Evolutionary conservation across 2,888 invertebrate genomes (phyloP), one percentile per base, ranked within the genome.

Genomic region (Andrena camellia): DNA sequence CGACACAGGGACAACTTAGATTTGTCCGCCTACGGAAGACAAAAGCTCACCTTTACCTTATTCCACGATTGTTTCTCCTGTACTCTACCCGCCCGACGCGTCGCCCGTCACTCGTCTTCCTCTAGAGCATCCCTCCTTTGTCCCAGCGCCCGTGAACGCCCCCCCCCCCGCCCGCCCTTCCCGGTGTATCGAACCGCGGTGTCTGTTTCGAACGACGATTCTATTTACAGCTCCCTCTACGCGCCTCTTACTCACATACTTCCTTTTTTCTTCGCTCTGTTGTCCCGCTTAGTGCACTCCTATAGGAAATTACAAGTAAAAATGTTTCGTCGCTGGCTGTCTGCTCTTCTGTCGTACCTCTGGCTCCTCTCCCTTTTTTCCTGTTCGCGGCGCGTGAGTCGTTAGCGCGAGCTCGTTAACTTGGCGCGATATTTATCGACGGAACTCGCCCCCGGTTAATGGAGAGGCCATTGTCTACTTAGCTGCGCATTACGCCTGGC

Each of bases 41-140:
- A 79, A 81, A 75, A 77, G 80, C 80, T 80, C 76, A 66, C 79
- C 66, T 86, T 84, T 77, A 81, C 84, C 84, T 85, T 86, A 84
- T 79, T 77, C 81, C 52, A 66, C 78, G 71, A 86, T 85, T 82
- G 81, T 85, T 77, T 83, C 75, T 75, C 78, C 33, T 35, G 8
- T 6, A 13, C 4, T 2, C 5, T 17, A 23, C n/a, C 13, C 8
- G 31, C 29, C 13, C 33, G 2, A 17, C 20, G 8, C 26, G 57
- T n/a, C 20, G 31, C 29, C 6, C 10, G 4, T 29, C 60, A 10
- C 31, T 20, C 31, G 62, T 52, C 62, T 13, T n/a, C 33, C 50
- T 31, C 50, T 6, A 4, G 29, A 7, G 23, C 29, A 2, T 23
- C 8, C n/a, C 10, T 2, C 63, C 50, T 69, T 79, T 75, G 69